Evolutionary conservation across 2,888 invertebrate species (phyloP).

Genomic region (Diarsia brunnea): DNA sequence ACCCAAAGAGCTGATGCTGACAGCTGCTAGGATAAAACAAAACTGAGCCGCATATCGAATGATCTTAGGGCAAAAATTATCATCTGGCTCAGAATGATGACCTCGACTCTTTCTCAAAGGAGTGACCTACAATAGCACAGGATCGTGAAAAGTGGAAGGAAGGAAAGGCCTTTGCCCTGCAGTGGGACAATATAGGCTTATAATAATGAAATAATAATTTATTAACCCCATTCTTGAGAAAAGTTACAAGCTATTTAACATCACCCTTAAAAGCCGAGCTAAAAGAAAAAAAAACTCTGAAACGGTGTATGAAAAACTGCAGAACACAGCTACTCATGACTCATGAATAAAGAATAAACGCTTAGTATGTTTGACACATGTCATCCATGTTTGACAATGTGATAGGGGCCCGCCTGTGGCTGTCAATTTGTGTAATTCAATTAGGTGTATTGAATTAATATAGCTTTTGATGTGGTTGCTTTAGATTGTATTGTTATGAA

Average conservation of each 20-base stretch:
- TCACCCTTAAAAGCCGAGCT: background rate
- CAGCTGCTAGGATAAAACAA: too few relatives aligned
- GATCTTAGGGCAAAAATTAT: too few relatives aligned
- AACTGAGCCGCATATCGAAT: too few relatives aligned
- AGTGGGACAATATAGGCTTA: too few relatives aligned
- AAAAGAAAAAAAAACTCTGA: background rate
- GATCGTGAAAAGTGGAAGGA: too few relatives aligned
- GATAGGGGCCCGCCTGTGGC: conserved; percentile 39
- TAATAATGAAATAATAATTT: too few relatives aligned
- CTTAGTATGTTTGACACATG: conserved; percentile 35
- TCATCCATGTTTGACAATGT: conserved; percentile 5
- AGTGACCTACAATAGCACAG: too few relatives aligned
- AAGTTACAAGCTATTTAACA: background rate
- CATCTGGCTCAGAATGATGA: too few relatives aligned
- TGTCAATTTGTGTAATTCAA: conserved; percentile 53
- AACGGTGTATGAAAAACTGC: background rate
- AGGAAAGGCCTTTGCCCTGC: too few relatives aligned
- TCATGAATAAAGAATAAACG: conserved; percentile 45
- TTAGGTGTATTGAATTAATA: conserved; percentile 31
- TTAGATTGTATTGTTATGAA: background rate
- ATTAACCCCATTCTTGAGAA: background rate
- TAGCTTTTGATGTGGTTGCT: conserved; percentile 1
- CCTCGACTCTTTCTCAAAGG: too few relatives aligned
- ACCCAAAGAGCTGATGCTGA: too few relatives aligned
- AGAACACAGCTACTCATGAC: background rate